Base-by-base conservation (phyloP, 2,888 invertebrate genomes). In the Conops quadrifasciatus region DNA sequence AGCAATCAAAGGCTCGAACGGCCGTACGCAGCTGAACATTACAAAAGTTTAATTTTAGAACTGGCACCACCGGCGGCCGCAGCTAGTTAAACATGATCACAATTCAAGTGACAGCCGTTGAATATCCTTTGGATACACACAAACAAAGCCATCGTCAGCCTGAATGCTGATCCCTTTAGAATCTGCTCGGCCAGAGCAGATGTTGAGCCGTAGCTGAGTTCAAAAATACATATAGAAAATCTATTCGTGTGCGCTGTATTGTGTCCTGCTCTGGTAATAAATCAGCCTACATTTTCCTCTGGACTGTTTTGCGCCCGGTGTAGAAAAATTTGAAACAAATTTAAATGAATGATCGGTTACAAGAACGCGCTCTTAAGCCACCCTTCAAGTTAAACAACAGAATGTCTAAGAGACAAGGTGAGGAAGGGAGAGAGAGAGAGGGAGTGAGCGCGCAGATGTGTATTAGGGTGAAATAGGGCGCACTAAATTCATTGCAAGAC, bases 71-170 rank as follows among this genome's bases (percentile, higher is more conserved):
- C 21, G 53, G 13, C 24, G 2, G 45, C n/a, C n/a, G n/a, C 45
- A 45, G 43, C 62, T 45, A 45, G 43, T 45, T 56, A 15, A 62
- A 62, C 43, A 43, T 43, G 19, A 26, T 19, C 62, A 62, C 2
- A 7, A 13, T 49, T 11, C 30, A 53, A 66, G n/a, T 67, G 66
- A 56, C 66, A 67, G 66, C 56, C 58, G 67, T 59, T 45, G 67
- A 58, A 59, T 67, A 67, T 67, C 67, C 67, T 67, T 67, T 45
- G 56, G 58, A 67, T 58, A 58, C 58, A 58, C 24, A 59, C n/a
- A 60, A 68, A 60, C 60, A 62, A 68, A 36, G 47, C n/a, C 36
- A 30, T 36, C 67, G 53, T 53, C 26, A 24, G 16, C 56, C 45
- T 45, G 53, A 60, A 68, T 15, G 58, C n/a, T n/a, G 58, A 68